phyloP scores from a whole-genome alignment of 1,140 invertebrate species.

The Hycleus phaleratus region DNA sequence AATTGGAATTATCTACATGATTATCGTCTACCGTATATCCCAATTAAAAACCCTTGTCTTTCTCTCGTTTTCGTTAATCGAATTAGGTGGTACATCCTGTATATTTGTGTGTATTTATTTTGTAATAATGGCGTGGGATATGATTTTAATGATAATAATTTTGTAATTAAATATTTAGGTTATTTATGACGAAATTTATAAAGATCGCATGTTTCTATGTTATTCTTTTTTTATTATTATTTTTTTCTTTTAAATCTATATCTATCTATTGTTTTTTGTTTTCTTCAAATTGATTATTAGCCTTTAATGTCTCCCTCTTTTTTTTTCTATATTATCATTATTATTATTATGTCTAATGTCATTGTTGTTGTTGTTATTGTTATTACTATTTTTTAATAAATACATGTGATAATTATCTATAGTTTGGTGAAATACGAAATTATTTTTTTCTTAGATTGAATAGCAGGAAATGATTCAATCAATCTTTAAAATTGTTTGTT shows the following conservation, averaged over 20 bases:
- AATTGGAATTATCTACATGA: too few relatives aligned
- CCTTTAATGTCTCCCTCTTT: too few relatives aligned
- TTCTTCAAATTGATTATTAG: too few relatives aligned
- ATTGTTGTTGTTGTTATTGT: too few relatives aligned
- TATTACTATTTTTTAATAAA: too few relatives aligned
- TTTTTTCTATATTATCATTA: too few relatives aligned
- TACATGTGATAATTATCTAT: slow-evolving; percentile 8
- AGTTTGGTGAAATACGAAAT: slow-evolving; percentile 4
- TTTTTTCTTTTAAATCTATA: too few relatives aligned
- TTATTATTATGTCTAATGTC: neutral
- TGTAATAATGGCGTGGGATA: slow-evolving; percentile 18
- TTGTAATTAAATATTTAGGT: slow-evolving; percentile 21
- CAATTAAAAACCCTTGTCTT: too few relatives aligned
- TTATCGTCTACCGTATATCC: too few relatives aligned
- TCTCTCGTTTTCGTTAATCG: too few relatives aligned
- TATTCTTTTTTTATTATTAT: too few relatives aligned
- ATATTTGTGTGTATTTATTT: slow-evolving; percentile 11
- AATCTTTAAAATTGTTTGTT: slow-evolving; percentile 1
- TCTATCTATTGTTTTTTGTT: too few relatives aligned
- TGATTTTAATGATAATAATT: slow-evolving; percentile 13
- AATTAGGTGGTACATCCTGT: neutral
- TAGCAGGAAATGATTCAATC: slow-evolving; percentile 20
- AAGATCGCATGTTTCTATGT: neutral
- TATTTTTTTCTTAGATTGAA: slow-evolving; percentile 5
- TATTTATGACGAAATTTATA: slow-evolving; percentile 10